Evolutionary conservation across 1,140 invertebrate species (phyloP).

Genomic region (Scaptodrosophila lebanonensis): DNA sequence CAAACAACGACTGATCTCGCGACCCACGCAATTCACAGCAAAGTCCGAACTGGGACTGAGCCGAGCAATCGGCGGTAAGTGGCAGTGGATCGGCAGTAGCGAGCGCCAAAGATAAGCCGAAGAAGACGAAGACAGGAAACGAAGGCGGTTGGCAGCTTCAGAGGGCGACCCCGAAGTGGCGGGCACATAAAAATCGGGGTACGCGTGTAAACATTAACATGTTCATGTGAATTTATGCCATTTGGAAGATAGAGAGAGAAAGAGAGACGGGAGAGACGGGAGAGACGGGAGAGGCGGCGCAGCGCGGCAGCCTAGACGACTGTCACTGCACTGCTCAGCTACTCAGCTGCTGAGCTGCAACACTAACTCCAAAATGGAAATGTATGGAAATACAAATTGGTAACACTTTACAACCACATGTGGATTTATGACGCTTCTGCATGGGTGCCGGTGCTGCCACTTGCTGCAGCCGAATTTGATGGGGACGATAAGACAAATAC

Average conservation of each 20-base stretch:
- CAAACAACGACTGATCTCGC: slow-evolving; percentile 66
- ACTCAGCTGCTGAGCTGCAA: background rate
- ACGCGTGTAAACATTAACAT: slow-evolving; percentile 75
- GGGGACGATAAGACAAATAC: slow-evolving; percentile 2
- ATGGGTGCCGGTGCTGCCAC: slow-evolving; percentile 36
- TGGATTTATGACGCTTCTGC: slow-evolving; percentile 64
- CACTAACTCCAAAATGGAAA: slow-evolving; percentile 41
- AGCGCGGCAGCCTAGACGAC: slow-evolving; percentile 21
- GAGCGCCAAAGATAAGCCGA: slow-evolving; percentile 45
- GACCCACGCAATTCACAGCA: slow-evolving; percentile 16
- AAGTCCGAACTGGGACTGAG: slow-evolving; percentile 16
- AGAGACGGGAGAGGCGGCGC: slow-evolving; percentile 2
- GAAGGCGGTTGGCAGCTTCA: slow-evolving; percentile 4
- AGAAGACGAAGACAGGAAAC: no score
- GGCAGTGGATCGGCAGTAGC: slow-evolving; percentile 30
- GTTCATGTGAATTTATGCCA: slow-evolving; percentile 69
- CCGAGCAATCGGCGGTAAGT: slow-evolving; percentile 20
- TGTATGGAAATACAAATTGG: slow-evolving; percentile 45
- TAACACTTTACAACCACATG: slow-evolving; percentile 68
- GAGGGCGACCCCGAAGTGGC: slow-evolving; percentile 38
- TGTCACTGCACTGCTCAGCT: no score
- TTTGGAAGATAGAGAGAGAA: no score
- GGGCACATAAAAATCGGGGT: slow-evolving; percentile 68
- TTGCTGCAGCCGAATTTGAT: slow-evolving; percentile 63
- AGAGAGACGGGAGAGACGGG: slow-evolving; percentile 3